These are phyloP conservation scores for Pyrgus malvae DNA, from an alignment of 2,888 invertebrate species.

Conservation along the genomic window DNA sequence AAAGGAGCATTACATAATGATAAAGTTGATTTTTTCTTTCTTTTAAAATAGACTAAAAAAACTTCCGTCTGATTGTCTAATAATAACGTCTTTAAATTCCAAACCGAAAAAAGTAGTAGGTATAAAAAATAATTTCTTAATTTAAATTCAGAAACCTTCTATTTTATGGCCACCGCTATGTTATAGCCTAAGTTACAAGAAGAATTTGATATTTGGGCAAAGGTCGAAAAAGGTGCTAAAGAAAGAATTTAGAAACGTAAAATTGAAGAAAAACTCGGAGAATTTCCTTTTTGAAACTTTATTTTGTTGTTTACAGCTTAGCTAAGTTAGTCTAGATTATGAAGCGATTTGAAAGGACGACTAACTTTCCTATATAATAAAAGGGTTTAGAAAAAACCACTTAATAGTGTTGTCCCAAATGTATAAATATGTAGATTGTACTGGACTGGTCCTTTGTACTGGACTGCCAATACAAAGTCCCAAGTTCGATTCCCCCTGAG, in stretches of 20 bases:
- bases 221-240: background rate
- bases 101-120: background rate
- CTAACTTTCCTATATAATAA: too few relatives aligned
- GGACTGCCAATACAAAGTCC: too few relatives aligned
- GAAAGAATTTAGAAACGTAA: background rate
- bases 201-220: slow-evolving; percentile 5
- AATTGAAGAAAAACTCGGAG: slow-evolving; percentile 3
- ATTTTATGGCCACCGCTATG: background rate
- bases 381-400: too few relatives aligned
- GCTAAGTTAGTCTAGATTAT: background rate
- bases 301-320: background rate
- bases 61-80: too few relatives aligned
- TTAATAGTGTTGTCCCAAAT: too few relatives aligned
- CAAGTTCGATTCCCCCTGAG: too few relatives aligned
- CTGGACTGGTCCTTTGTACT: too few relatives aligned
- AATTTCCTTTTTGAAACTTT: slow-evolving; percentile 1
- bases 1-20: too few relatives aligned
- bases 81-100: too few relatives aligned
- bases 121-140: background rate
- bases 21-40: too few relatives aligned
- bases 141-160: slow-evolving; percentile 9
- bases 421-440: too few relatives aligned
- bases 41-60: too few relatives aligned
- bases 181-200: slow-evolving; percentile 10
- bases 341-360: background rate